Conservation (phyloP, 2,797 vertebrate species). For the Fringilla coelebs region DNA sequence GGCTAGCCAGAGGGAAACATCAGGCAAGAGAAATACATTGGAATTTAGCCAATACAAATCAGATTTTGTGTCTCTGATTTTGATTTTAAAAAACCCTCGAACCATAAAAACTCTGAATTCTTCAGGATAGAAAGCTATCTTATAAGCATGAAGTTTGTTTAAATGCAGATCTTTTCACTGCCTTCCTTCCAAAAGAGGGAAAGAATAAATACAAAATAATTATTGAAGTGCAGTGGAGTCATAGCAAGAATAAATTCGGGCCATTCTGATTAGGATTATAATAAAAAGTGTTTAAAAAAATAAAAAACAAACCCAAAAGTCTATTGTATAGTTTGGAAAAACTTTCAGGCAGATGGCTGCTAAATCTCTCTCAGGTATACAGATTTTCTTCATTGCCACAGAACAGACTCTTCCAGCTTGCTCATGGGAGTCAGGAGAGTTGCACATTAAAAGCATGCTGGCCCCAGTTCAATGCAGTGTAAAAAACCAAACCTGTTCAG, state of each 20-base stretch:
- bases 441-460: background rate
- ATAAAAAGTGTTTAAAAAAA: background rate
- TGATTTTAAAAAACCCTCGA: background rate
- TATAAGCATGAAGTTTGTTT: background rate
- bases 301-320: background rate
- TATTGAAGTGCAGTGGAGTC: background rate
- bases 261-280: background rate
- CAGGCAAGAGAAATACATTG: background rate
- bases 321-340: background rate
- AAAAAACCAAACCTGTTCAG: constrained; percentile 21
- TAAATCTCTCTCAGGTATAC: background rate
- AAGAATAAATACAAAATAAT: background rate
- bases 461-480: background rate
- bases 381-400: background rate
- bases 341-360: background rate
- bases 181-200: background rate
- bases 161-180: background rate
- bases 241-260: background rate
- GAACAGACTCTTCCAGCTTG: background rate
- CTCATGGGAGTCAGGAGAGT: background rate
- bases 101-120: background rate
- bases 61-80: constrained; percentile 1
- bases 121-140: background rate
- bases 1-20: background rate
- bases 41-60: constrained; percentile 22